These are phyloP conservation scores for Seira musarum DNA, from an alignment of 2,888 invertebrate species.

Conservation along the genomic window DNA sequence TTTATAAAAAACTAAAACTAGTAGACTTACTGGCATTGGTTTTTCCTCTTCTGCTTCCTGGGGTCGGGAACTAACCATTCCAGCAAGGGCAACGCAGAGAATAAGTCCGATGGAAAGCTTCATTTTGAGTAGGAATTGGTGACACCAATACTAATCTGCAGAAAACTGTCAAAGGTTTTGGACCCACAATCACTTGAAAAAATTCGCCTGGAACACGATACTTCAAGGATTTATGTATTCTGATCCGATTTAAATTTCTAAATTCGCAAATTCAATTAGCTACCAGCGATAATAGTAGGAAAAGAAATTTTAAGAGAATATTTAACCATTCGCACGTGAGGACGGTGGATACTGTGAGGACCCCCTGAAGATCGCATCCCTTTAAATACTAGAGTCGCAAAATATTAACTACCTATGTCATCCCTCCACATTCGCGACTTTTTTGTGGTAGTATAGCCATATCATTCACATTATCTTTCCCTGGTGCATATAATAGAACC, in stretches of 20 bases:
- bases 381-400: constrained; percentile 29
- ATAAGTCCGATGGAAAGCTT: constrained; percentile 19
- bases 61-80: constrained; percentile 28
- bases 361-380: constrained; percentile 34
- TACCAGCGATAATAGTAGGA: too few relatives aligned
- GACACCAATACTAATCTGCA: too few relatives aligned
- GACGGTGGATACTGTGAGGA: constrained; percentile 28
- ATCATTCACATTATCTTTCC: background rate
- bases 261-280: too few relatives aligned
- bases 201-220: background rate
- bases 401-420: background rate
- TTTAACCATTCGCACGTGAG: background rate
- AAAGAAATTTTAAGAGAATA: background rate
- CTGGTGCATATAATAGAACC: background rate
- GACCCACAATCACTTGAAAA: background rate
- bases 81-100: constrained; percentile 5
- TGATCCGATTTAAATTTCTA: too few relatives aligned
- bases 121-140: constrained; percentile 15
- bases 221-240: background rate
- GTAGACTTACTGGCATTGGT: constrained; percentile 61
- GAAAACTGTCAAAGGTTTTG: background rate
- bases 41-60: constrained; percentile 52
- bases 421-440: too few relatives aligned
- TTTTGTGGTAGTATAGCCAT: too few relatives aligned
- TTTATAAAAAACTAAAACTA: background rate